Evolutionary conservation across 2,888 invertebrate genomes (phyloP).

Genomic region (Euplexia lucipara): DNA sequence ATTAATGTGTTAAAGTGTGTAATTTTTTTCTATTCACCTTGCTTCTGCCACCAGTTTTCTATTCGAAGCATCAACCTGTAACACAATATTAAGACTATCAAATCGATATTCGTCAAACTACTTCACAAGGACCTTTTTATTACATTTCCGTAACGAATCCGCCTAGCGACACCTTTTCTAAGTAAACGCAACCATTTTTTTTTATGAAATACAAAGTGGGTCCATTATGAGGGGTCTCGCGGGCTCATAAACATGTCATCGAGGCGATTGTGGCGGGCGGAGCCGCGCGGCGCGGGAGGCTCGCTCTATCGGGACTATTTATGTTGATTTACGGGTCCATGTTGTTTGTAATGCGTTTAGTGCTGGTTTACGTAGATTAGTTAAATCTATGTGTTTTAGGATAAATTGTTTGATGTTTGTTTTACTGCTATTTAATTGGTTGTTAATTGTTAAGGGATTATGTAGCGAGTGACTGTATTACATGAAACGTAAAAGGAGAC

Average conservation of each 20-base stretch:
- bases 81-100: conserved; percentile 17
- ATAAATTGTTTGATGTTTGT: conserved; percentile 27
- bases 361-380: conserved; percentile 52
- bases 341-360: conserved; percentile 31
- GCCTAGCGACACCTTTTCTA: conserved; percentile 44
- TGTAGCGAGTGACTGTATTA: no score
- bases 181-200: conserved; percentile 51
- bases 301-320: conserved; percentile 56
- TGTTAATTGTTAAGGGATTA: no score
- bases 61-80: neutral
- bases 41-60: neutral
- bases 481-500: no score
- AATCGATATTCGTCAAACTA: conserved; percentile 8
- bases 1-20: no score
- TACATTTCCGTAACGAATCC: conserved; percentile 30
- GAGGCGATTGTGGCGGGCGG: conserved; percentile 65
- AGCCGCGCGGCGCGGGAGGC: conserved; percentile 44
- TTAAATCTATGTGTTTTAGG: conserved; percentile 31
- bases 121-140: conserved; percentile 26
- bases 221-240: conserved; percentile 57
- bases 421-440: conserved; percentile 19
- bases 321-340: conserved; percentile 60
- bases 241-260: conserved; percentile 81
- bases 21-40: no score
- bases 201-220: conserved; percentile 59